Conservation (phyloP, 2,888 invertebrate genomes). For the Hypomecis punctinalis region DNA sequence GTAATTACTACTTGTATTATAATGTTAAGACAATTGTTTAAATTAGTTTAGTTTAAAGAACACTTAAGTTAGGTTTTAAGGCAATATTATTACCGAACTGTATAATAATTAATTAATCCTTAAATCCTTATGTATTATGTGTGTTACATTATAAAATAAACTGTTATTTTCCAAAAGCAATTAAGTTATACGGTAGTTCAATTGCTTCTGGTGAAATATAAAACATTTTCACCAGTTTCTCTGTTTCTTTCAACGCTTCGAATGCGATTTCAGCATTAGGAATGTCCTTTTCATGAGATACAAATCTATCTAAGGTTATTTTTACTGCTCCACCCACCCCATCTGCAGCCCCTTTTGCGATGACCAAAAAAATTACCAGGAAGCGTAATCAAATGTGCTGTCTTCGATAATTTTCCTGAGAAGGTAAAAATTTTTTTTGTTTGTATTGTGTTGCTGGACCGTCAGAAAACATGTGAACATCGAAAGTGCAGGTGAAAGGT, state of each 20-base stretch:
- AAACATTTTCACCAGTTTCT: slow-evolving; percentile 18
- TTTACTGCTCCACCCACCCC: slow-evolving; percentile 15
- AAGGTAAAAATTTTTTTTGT: slow-evolving; percentile 20
- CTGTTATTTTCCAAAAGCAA: too few relatives aligned
- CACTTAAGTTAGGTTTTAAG: too few relatives aligned
- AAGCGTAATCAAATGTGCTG: slow-evolving; percentile 17
- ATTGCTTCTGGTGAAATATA: slow-evolving; percentile 32
- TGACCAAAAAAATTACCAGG: slow-evolving; percentile 36
- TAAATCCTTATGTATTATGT: too few relatives aligned
- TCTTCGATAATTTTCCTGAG: neutral
- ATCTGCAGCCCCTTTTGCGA: slow-evolving; percentile 33
- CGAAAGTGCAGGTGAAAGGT: slow-evolving; percentile 36
- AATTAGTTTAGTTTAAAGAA: too few relatives aligned
- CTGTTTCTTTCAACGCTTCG: neutral
- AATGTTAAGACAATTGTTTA: too few relatives aligned
- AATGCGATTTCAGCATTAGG: slow-evolving; percentile 2
- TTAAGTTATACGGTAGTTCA: slow-evolving; percentile 29
- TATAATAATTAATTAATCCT: too few relatives aligned
- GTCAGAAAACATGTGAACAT: slow-evolving; percentile 36
- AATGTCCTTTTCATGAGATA: slow-evolving; percentile 21
- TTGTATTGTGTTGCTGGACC: slow-evolving; percentile 30
- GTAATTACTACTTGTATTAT: too few relatives aligned
- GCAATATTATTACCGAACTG: too few relatives aligned
- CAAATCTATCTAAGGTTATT: slow-evolving; percentile 30
- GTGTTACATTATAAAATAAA: too few relatives aligned